These are phyloP conservation scores for Mongoloraphidia duomilia DNA, from an alignment of 2,888 invertebrate genomes.

Conservation along the genomic window DNA sequence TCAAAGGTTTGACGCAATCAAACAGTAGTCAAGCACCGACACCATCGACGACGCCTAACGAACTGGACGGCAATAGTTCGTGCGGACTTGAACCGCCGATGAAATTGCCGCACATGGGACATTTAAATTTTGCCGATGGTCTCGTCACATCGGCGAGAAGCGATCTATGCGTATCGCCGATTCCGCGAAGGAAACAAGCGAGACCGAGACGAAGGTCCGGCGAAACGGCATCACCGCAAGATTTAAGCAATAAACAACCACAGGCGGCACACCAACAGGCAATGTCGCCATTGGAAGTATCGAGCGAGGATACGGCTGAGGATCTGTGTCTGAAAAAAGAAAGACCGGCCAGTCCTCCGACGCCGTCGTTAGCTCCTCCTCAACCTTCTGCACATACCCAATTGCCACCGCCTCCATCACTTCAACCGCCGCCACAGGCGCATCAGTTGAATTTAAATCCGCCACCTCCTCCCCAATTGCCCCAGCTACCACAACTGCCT, in stretches of 20 bases:
- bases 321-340: slow-evolving; percentile 46
- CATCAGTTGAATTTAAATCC: slow-evolving; percentile 13
- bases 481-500: slow-evolving; percentile 9
- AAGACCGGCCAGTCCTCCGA: slow-evolving; percentile 7
- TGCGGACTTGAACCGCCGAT: slow-evolving; percentile 20
- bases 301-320: slow-evolving; percentile 34
- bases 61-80: slow-evolving; percentile 26
- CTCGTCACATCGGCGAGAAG: slow-evolving; percentile 24
- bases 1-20: slow-evolving; percentile 55
- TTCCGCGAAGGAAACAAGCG: slow-evolving; percentile 74
- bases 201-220: slow-evolving; percentile 72
- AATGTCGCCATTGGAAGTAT: slow-evolving; percentile 30
- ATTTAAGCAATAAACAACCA: slow-evolving; percentile 34
- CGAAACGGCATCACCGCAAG: slow-evolving; percentile 48
- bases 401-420: slow-evolving; percentile 39
- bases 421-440: slow-evolving; percentile 34
- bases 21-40: slow-evolving; percentile 29
- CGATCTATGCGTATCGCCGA: slow-evolving; percentile 52
- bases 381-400: slow-evolving; percentile 12
- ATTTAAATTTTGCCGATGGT: slow-evolving; percentile 30
- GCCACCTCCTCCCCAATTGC: slow-evolving; percentile 15
- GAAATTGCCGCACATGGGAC: slow-evolving; percentile 32
- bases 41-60: slow-evolving; percentile 31
- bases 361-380: slow-evolving; percentile 1
- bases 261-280: slow-evolving; percentile 10